A percentile compares a stretch with the other conserved stretches of the same genome.
These are phyloP conservation scores for Sebastes wilsoni DNA, from an alignment of 2,797 vertebrate species.

Conservation along the genomic window DNA sequence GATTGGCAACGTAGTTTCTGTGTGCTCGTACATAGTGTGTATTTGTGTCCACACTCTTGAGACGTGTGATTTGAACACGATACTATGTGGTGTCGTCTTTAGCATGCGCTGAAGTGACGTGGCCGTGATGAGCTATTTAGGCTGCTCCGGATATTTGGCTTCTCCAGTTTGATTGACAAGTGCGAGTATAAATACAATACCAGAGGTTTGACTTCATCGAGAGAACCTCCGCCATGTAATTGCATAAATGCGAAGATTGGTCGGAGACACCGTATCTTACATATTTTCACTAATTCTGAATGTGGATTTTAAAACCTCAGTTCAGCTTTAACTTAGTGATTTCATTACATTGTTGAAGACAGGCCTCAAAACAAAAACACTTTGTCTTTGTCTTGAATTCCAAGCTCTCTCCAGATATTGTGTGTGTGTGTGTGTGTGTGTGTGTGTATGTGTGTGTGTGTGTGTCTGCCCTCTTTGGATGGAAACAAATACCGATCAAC, in stretches of 20 bases:
- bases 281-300: background rate
- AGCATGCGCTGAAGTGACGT: slow-evolving; percentile 22
- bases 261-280: background rate
- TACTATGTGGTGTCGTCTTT: background rate
- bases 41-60: background rate
- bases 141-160: background rate
- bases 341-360: slow-evolving; percentile 4
- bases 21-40: background rate
- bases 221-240: background rate
- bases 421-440: too few relatives aligned
- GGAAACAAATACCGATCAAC: slow-evolving; percentile 61
- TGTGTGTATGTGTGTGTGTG: slow-evolving; percentile 1
- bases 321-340: background rate
- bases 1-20: slow-evolving; percentile 25
- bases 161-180: background rate
- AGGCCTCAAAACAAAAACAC: slow-evolving; percentile 1
- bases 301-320: background rate
- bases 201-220: background rate
- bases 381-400: slow-evolving; percentile 6
- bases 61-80: background rate
- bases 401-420: slow-evolving; percentile 17
- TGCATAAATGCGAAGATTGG: background rate
- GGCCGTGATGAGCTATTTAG: slow-evolving; percentile 30
- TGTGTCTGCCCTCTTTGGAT: slow-evolving; percentile 26
- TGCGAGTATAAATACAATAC: background rate